A percentile compares a stretch with the other conserved stretches of the same genome.
Conservation (phyloP, 2,797 vertebrate genomes). For the Dendrocincla fuliginosa region DNA sequence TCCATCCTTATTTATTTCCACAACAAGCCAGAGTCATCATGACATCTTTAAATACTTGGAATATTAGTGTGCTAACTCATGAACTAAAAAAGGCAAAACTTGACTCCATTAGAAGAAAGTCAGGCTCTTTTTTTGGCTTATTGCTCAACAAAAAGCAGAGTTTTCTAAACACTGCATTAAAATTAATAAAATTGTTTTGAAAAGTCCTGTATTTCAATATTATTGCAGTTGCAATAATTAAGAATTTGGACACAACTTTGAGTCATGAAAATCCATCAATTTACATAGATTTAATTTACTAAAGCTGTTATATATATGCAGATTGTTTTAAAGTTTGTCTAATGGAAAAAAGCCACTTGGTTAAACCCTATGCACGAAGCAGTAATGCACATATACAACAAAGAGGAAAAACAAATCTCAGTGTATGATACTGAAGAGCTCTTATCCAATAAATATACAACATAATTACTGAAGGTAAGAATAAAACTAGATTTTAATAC, state of each 20-base stretch:
- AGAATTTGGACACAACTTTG: not conserved
- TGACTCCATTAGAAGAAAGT: not conserved
- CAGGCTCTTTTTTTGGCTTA: not conserved
- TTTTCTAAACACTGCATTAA: constrained; percentile 21
- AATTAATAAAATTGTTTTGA: constrained; percentile 35
- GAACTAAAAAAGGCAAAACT: constrained; percentile 45
- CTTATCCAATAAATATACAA: not conserved
- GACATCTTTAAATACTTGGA: constrained; percentile 66
- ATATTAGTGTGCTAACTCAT: constrained; percentile 42
- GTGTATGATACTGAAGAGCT: not conserved
- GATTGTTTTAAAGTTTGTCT: constrained; percentile 1
- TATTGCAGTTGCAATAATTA: constrained; percentile 26
- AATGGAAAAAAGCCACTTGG: not conserved
- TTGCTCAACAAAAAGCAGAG: constrained; percentile 1
- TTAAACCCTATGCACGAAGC: not conserved
- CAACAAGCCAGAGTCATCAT: constrained; percentile 44
- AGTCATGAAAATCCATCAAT: not conserved
- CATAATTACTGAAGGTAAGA: not conserved
- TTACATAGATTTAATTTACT: not conserved
- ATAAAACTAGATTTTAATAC: not conserved
- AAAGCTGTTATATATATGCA: not conserved
- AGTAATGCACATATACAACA: not conserved
- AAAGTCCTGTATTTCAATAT: not conserved
- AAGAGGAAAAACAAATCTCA: not conserved
- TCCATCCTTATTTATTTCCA: constrained; percentile 64